Conservation (phyloP, 2,888 invertebrate genomes). For the Heliconius charithonia region DNA sequence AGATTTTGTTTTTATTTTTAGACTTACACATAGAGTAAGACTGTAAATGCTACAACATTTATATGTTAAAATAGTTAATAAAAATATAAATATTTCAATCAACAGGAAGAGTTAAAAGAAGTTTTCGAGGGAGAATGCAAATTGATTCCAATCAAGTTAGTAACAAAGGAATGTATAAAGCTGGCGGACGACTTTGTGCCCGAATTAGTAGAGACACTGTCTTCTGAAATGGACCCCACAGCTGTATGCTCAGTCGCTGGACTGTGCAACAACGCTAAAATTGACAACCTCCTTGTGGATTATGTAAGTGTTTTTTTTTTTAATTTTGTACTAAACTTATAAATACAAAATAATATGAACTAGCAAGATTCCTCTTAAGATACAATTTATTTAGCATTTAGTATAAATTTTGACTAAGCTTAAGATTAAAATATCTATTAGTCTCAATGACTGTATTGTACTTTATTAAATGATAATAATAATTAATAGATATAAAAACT, state of each 20-base stretch:
- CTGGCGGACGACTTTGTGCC: constrained; percentile 93
- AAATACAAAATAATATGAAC: neutral
- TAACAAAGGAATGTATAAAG: constrained; percentile 90
- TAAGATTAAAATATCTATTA: too few species aligned
- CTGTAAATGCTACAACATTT: too few species aligned
- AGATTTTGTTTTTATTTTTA: too few species aligned
- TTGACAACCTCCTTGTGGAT: constrained; percentile 86
- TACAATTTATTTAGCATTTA: too few species aligned
- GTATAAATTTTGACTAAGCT: too few species aligned
- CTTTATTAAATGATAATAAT: too few species aligned
- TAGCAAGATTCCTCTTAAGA: too few species aligned
- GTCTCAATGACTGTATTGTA: too few species aligned
- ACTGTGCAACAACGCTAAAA: constrained; percentile 90
- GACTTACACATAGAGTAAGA: neutral
- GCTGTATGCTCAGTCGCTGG: constrained; percentile 94
- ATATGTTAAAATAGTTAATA: neutral
- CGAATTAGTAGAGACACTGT: constrained; percentile 92
- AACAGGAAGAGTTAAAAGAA: constrained; percentile 90
- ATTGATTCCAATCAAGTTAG: constrained; percentile 88
- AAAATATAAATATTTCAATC: constrained; percentile 37
- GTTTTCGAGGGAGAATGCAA: constrained; percentile 95
- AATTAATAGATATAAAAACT: too few species aligned
- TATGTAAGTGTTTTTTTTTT: constrained; percentile 63
- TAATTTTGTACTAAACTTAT: neutral
- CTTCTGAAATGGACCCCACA: constrained; percentile 96